Evolutionary conservation across 2,797 vertebrate genomes (phyloP).

Genomic region (Esox masquinongy): DNA sequence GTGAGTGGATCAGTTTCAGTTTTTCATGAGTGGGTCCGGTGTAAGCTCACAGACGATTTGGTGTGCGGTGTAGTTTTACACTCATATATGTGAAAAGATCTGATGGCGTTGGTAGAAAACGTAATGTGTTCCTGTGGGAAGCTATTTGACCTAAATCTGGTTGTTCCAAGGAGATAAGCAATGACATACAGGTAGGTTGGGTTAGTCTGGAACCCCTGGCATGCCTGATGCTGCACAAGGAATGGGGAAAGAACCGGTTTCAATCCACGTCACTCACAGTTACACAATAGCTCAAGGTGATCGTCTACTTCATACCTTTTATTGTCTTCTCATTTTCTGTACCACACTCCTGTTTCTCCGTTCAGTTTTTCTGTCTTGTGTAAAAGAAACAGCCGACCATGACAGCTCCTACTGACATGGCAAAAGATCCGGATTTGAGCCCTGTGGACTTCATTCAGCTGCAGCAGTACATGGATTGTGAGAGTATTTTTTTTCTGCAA

Average conservation of each 20-base stretch:
- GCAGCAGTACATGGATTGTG: constrained; percentile 89
- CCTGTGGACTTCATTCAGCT: constrained; percentile 89
- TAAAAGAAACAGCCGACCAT: constrained; percentile 2
- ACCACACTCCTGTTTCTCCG: not conserved
- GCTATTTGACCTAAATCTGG: not conserved
- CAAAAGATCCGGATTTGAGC: constrained; percentile 75
- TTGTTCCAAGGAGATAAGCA: not conserved
- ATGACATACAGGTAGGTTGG: not conserved
- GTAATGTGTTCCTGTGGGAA: too few relatives aligned
- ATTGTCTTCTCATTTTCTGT: not conserved
- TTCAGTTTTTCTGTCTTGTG: not conserved
- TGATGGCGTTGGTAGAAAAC: too few relatives aligned
- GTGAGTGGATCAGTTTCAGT: too few relatives aligned
- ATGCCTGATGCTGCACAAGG: not conserved
- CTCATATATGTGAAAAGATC: too few relatives aligned
- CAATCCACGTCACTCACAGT: constrained; percentile 5
- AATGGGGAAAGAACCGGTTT: constrained; percentile 65
- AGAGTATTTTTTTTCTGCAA: constrained; percentile 50
- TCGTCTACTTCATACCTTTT: not conserved
- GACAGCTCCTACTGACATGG: constrained; percentile 48
- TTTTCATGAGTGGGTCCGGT: too few relatives aligned
- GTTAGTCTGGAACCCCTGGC: not conserved
- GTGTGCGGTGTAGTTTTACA: too few relatives aligned
- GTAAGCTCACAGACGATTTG: too few relatives aligned
- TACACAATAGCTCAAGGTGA: not conserved